These are phyloP conservation scores for Antechinus stuartii DNA, from an alignment of 2,113 vertebrate species.

Conservation along the genomic window DNA sequence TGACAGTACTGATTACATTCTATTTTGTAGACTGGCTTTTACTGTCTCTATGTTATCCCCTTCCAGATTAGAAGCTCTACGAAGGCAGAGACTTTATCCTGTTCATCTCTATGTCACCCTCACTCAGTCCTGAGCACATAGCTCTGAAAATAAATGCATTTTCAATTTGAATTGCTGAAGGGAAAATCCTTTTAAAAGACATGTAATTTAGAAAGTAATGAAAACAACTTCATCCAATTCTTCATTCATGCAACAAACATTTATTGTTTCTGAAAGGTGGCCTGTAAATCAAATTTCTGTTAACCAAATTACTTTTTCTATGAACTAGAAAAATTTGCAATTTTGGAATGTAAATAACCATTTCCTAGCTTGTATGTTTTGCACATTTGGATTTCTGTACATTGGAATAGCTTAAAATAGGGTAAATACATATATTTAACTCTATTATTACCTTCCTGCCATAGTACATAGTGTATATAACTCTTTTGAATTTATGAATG, in stretches of 20 bases:
- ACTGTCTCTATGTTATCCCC: background rate
- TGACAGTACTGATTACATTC: background rate
- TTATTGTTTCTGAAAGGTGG: constrained; percentile 2
- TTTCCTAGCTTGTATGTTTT: background rate
- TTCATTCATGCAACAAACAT: background rate
- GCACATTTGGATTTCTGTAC: background rate
- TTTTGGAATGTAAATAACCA: constrained; percentile 1
- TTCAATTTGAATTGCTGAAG: background rate
- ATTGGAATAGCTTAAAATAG: background rate
- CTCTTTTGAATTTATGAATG: background rate
- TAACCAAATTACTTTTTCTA: constrained; percentile 5
- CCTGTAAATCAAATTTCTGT: background rate
- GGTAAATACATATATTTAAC: background rate
- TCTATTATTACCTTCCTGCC: no score
- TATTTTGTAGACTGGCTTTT: background rate
- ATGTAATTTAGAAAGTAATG: constrained; percentile 5
- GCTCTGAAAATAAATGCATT: background rate
- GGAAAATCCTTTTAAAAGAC: constrained; percentile 4
- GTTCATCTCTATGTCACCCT: background rate
- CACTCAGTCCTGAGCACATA: background rate
- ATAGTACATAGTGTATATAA: background rate
- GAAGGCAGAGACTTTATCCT: background rate
- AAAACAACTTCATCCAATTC: constrained; percentile 7
- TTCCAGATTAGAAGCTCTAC: background rate
- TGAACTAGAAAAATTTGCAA: background rate